Conservation (phyloP, 2,888 invertebrate genomes). For the Drosophila paracracens region DNA sequence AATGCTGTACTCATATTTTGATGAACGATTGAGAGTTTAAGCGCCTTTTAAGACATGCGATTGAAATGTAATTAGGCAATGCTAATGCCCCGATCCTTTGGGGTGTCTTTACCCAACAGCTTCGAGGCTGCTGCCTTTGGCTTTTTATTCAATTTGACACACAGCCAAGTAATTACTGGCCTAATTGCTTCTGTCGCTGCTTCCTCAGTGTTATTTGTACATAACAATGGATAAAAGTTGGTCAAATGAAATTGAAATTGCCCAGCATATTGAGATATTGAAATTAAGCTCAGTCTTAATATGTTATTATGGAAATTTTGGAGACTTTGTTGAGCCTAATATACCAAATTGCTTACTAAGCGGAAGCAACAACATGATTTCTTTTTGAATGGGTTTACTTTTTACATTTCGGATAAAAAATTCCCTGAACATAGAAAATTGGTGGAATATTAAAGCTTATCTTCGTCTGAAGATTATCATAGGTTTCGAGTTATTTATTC, state of each 20-base stretch:
- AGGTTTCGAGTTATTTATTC: no score
- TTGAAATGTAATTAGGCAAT: conserved; percentile 81
- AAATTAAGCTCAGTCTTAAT: conserved; percentile 42
- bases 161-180: conserved; percentile 49
- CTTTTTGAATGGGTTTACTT: not conserved
- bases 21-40: conserved; percentile 64
- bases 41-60: conserved; percentile 71
- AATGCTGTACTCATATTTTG: conserved; percentile 40
- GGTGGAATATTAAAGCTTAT: not conserved
- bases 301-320: conserved; percentile 32
- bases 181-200: conserved; percentile 50
- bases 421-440: no score
- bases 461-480: not conserved
- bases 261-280: conserved; percentile 36
- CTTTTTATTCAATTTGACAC: conserved; percentile 53
- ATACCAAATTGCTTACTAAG: conserved; percentile 5
- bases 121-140: conserved; percentile 6
- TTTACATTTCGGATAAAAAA: no score
- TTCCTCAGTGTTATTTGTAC: conserved; percentile 25
- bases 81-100: conserved; percentile 65
- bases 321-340: conserved; percentile 4
- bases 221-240: conserved; percentile 25
- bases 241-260: conserved; percentile 40
- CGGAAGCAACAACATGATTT: not conserved
- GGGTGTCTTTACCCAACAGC: conserved; percentile 23